Percentiles rank a stretch among this genome's conserved stretches.
Conservation (phyloP, 2,113 vertebrate species). For the Oxyruncus cristatus region DNA sequence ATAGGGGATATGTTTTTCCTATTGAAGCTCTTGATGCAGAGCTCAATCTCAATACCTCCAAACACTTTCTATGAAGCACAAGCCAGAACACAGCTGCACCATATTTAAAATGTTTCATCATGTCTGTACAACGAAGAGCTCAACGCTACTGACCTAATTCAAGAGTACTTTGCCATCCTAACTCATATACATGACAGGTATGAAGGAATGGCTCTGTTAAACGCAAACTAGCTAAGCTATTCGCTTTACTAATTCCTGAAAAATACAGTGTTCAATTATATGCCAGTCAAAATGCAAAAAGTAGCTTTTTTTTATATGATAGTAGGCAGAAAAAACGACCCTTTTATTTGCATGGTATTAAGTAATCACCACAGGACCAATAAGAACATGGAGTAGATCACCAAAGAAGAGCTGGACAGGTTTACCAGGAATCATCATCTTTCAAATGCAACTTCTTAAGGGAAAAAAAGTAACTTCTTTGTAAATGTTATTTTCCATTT, state of each 20-base stretch:
- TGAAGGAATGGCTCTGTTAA: not conserved
- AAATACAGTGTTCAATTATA: not conserved
- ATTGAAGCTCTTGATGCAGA: not conserved
- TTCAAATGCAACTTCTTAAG: not conserved
- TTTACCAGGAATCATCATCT: not conserved
- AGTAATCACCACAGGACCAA: not conserved
- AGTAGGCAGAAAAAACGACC: not conserved
- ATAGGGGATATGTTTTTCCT: not conserved
- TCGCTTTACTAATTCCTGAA: not conserved
- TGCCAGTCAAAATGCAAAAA: not conserved
- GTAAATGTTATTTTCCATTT: not conserved
- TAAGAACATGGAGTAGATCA: not conserved
- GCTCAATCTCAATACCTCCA: not conserved
- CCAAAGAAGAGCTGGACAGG: not conserved
- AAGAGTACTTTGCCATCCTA: not conserved
- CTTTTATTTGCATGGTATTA: not conserved
- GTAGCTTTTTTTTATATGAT: not conserved
- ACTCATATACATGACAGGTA: not conserved
- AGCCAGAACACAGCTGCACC: not conserved
- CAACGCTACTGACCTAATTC: not conserved
- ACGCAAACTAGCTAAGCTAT: not conserved
- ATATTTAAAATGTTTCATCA: not conserved
- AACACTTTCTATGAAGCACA: not conserved
- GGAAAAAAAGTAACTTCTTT: not conserved
- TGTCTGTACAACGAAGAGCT: not conserved